A percentile compares a stretch with the other conserved stretches of the same genome.
These are phyloP conservation scores for Tenthredo mesomela DNA, from an alignment of 2,888 invertebrate species.

Conservation along the genomic window DNA sequence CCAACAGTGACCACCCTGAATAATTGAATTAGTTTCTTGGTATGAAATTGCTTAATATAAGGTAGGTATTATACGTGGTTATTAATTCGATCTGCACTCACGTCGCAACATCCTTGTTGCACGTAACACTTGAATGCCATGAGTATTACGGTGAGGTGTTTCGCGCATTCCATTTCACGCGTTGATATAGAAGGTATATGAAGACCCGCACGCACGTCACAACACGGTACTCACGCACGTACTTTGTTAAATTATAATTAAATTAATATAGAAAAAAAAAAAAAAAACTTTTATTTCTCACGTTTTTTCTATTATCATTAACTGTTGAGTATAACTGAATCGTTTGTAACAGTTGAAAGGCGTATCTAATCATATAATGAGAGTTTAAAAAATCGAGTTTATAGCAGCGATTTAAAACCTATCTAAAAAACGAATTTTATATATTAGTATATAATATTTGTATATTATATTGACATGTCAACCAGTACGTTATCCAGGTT, in stretches of 20 bases:
- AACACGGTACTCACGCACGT: background rate
- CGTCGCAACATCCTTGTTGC: constrained; percentile 16
- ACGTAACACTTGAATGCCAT: constrained; percentile 24
- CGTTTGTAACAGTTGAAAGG: background rate
- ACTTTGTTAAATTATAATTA: constrained; percentile 45
- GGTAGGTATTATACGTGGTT: background rate
- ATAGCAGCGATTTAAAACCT: background rate
- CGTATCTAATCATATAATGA: too few species aligned
- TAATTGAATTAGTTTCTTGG: too few species aligned
- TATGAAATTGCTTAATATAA: background rate
- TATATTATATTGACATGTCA: background rate
- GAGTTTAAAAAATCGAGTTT: background rate
- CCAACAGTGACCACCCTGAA: too few species aligned
- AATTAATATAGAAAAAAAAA: background rate
- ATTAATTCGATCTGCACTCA: constrained; percentile 38
- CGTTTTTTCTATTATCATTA: background rate
- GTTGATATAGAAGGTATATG: background rate
- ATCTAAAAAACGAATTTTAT: too few species aligned
- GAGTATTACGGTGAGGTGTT: constrained; percentile 41
- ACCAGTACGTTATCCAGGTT: constrained; percentile 1
- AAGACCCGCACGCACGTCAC: background rate
- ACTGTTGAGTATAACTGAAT: background rate
- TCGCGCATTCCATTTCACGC: constrained; percentile 28
- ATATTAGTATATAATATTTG: too few species aligned
- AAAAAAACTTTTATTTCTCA: too few species aligned